A percentile compares a stretch with the other conserved stretches of the same genome.
These are phyloP conservation scores for Flexamia atlantica DNA, from an alignment of 2,888 invertebrate genomes.

Conservation along the genomic window DNA sequence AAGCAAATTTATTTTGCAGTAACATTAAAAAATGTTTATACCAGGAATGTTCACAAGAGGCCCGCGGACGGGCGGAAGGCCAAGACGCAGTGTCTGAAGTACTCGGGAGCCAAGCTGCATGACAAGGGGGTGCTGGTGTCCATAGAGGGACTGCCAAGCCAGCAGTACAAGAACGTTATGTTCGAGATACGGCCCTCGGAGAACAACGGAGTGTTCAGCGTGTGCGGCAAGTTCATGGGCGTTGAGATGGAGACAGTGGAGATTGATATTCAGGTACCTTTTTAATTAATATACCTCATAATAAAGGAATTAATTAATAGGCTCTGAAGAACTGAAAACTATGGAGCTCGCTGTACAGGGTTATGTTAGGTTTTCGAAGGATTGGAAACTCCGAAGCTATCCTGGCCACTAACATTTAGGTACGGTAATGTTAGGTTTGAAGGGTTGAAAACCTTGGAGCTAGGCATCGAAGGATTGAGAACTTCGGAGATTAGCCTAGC, in stretches of 20 bases:
- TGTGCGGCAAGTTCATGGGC: slow-evolving; percentile 87
- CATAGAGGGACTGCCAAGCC: slow-evolving; percentile 82
- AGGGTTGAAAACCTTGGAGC: no score
- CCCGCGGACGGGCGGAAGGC: slow-evolving; percentile 74
- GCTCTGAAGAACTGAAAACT: no score
- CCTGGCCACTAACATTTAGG: no score
- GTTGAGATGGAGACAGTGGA: slow-evolving; percentile 86
- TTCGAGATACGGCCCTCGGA: slow-evolving; percentile 85
- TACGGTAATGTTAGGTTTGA: no score
- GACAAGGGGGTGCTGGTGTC: slow-evolving; percentile 86
- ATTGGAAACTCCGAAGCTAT: no score
- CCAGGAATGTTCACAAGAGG: slow-evolving; percentile 77
- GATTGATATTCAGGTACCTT: slow-evolving; percentile 80
- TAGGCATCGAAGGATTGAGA: no score
- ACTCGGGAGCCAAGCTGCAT: slow-evolving; percentile 82
- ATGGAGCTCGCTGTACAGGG: no score
- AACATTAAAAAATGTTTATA: neutral
- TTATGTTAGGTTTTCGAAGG: no score
- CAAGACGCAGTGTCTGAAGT: slow-evolving; percentile 81
- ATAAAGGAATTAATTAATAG: no score
- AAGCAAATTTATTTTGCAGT: no score
- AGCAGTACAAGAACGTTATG: slow-evolving; percentile 86
- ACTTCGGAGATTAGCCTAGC: no score
- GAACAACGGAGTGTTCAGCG: slow-evolving; percentile 82
- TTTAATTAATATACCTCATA: no score